These are phyloP conservation scores for Parascotia fuliginaria DNA, from an alignment of 2,888 invertebrate species.

Conservation along the genomic window DNA sequence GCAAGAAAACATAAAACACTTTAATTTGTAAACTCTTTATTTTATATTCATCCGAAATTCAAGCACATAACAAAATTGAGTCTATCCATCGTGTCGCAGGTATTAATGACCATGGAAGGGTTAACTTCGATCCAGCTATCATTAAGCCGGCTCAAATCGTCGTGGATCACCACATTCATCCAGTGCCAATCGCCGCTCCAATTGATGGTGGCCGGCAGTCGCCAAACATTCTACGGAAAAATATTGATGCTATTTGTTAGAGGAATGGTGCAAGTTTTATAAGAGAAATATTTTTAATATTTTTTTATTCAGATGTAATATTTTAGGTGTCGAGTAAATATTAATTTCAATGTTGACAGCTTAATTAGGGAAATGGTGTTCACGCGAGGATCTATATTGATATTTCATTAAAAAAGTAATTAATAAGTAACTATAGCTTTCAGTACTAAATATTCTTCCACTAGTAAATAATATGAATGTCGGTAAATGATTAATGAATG, in stretches of 20 bases:
- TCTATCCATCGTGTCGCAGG: conserved; percentile 3
- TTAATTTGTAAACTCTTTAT: too few species aligned
- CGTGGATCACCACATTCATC: conserved; percentile 25
- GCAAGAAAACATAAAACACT: too few species aligned
- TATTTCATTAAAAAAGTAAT: too few species aligned
- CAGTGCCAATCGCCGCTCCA: conserved; percentile 24
- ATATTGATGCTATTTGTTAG: conserved; percentile 42
- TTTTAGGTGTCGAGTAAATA: too few species aligned
- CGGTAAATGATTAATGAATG: too few species aligned
- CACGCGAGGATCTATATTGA: too few species aligned
- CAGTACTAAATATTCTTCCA: too few species aligned
- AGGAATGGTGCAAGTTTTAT: conserved; percentile 9
- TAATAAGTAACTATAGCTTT: too few species aligned
- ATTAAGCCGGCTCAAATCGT: conserved; percentile 35
- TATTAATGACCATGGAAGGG: conserved; percentile 28
- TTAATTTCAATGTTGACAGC: too few species aligned
- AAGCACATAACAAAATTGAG: background rate
- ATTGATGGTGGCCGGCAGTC: conserved; percentile 38
- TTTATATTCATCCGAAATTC: background rate
- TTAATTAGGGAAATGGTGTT: too few species aligned
- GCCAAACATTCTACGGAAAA: conserved; percentile 33
- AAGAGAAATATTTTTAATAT: background rate
- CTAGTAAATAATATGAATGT: too few species aligned
- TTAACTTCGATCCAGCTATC: conserved; percentile 19
- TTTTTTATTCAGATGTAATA: background rate